Percentiles rank a stretch among this genome's conserved stretches.
phyloP scores from a whole-genome alignment of 2,888 invertebrate species.

The Drosophila meridiana region DNA sequence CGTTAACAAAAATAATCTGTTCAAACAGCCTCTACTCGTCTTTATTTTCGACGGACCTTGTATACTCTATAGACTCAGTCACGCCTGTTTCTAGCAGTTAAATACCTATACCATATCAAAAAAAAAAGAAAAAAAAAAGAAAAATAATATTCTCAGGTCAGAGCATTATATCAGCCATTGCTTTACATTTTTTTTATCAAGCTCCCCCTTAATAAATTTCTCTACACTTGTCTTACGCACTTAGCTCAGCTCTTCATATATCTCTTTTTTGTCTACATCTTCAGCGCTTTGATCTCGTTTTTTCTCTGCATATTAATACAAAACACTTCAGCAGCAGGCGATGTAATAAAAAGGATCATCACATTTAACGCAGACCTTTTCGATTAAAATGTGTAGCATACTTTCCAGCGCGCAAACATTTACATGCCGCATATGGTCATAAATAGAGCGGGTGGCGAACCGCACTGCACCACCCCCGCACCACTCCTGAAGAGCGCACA shows the following conservation, averaged over 20 bases:
- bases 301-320: background rate
- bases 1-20: too few relatives aligned
- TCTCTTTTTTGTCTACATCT: background rate
- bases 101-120: too few relatives aligned
- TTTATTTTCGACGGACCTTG: too few relatives aligned
- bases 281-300: background rate
- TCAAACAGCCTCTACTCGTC: too few relatives aligned
- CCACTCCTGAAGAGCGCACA: constrained; percentile 34
- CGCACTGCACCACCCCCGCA: background rate
- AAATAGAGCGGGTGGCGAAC: background rate
- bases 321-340: background rate
- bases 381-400: constrained; percentile 80
- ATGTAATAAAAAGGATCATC: constrained; percentile 36
- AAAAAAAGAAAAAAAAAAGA: too few relatives aligned
- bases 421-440: constrained; percentile 37
- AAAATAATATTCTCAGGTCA: too few relatives aligned
- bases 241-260: background rate
- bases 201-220: background rate
- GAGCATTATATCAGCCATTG: background rate
- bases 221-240: background rate
- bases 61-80: too few relatives aligned
- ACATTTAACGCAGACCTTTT: constrained; percentile 70
- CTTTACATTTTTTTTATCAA: background rate
- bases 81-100: too few relatives aligned
- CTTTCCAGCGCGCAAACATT: constrained; percentile 71